Evolutionary conservation across 2,797 vertebrate genomes (phyloP).

Genomic region (Syndactyla subalaris): DNA sequence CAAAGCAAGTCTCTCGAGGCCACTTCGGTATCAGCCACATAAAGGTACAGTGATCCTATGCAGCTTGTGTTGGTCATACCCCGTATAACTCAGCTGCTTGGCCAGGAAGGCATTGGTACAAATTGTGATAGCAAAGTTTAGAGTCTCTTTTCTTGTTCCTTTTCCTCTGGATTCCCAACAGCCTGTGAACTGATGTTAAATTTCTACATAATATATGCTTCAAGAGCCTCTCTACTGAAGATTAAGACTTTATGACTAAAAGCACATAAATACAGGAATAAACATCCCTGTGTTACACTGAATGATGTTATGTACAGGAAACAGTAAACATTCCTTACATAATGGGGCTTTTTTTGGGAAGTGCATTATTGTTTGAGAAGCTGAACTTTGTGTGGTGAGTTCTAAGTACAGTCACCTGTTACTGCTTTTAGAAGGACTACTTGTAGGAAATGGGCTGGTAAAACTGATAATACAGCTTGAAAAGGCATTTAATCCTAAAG

Average conservation of each 20-base stretch:
- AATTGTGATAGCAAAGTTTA: neutral
- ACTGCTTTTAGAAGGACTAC: neutral
- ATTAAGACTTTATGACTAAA: neutral
- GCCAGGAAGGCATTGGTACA: neutral
- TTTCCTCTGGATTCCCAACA: neutral
- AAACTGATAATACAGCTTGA: neutral
- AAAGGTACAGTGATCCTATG: conserved; percentile 78
- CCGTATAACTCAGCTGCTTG: neutral
- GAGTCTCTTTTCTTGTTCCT: neutral
- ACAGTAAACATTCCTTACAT: neutral
- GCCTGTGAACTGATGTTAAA: neutral
- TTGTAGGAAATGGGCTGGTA: neutral
- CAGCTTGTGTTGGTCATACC: too few species aligned
- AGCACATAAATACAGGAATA: neutral
- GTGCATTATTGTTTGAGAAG: neutral
- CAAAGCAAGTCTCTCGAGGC: conserved; percentile 90
- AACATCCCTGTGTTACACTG: neutral
- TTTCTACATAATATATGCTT: neutral
- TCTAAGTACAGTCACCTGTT: neutral
- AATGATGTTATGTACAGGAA: neutral
- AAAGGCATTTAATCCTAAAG: neutral
- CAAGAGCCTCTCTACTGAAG: neutral
- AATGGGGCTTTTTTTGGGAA: neutral
- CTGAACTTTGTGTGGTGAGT: neutral
- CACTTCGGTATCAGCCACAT: conserved; percentile 90